phyloP scores from a whole-genome alignment of 2,797 vertebrate species.

The Strix occidentalis region DNA sequence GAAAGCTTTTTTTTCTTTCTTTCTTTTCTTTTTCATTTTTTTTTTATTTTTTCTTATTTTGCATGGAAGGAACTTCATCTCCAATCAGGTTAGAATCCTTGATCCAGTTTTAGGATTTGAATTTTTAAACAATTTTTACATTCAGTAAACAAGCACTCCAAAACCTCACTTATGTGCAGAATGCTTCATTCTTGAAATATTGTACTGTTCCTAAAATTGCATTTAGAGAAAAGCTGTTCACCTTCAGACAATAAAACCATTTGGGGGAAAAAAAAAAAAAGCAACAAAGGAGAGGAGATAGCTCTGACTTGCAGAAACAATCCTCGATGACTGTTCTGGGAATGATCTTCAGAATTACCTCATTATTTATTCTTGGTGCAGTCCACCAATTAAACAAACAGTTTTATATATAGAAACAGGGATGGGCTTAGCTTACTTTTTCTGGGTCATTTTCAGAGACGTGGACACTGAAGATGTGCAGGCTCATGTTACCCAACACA shows the following conservation, averaged over 20 bases:
- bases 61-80: not conserved
- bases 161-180: not conserved
- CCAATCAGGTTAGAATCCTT: not conserved
- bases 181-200: not conserved
- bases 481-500: not conserved
- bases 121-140: not conserved
- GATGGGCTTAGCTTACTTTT: constrained; percentile 49
- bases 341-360: constrained; percentile 66
- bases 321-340: constrained; percentile 29
- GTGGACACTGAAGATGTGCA: not conserved
- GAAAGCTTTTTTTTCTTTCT: not conserved
- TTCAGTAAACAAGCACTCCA: not conserved
- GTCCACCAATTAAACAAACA: constrained; percentile 73
- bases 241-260: not conserved
- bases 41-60: not conserved
- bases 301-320: constrained; percentile 7
- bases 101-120: not conserved
- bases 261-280: not conserved
- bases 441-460: constrained; percentile 44
- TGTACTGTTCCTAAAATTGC: not conserved
- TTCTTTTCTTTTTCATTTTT: not conserved
- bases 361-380: constrained; percentile 73
- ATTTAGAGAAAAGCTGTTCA: not conserved
- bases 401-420: constrained; percentile 68
- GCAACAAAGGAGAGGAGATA: not conserved